phyloP scores from a whole-genome alignment of 2,888 invertebrate genomes.

The Drosophila nr. medialis region DNA sequence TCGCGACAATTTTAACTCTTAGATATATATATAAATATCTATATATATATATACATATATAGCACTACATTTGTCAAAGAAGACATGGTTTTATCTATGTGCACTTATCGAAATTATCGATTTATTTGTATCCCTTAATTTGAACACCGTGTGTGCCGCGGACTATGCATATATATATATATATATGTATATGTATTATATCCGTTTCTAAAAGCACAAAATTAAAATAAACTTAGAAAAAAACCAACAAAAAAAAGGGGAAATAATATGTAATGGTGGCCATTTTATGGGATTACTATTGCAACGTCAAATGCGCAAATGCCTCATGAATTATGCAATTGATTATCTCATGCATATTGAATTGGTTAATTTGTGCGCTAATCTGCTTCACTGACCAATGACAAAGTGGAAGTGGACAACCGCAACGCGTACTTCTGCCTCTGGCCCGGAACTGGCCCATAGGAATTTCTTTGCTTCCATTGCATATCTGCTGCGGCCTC shows the following conservation, averaged over 20 bases:
- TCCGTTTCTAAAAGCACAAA: not conserved
- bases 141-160: not conserved
- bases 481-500: not conserved
- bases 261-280: not conserved
- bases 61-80: no score
- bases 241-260: not conserved
- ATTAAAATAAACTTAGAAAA: not conserved
- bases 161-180: not conserved
- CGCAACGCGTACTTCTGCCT: not conserved
- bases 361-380: conserved; percentile 62
- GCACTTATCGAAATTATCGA: not conserved
- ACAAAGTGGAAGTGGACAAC: conserved; percentile 1
- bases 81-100: not conserved
- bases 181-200: no score
- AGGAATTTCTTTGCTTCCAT: not conserved
- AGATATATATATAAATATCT: no score
- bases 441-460: not conserved
- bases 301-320: conserved; percentile 29
- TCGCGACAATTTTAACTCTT: not conserved
- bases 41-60: no score
- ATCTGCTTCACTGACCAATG: conserved; percentile 53
- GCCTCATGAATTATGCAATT: conserved; percentile 47
- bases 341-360: conserved; percentile 63
- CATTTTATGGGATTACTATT: conserved; percentile 18
- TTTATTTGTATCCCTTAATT: not conserved